These are phyloP conservation scores for Formica aserva DNA, from an alignment of 2,888 invertebrate genomes.

Conservation along the genomic window DNA sequence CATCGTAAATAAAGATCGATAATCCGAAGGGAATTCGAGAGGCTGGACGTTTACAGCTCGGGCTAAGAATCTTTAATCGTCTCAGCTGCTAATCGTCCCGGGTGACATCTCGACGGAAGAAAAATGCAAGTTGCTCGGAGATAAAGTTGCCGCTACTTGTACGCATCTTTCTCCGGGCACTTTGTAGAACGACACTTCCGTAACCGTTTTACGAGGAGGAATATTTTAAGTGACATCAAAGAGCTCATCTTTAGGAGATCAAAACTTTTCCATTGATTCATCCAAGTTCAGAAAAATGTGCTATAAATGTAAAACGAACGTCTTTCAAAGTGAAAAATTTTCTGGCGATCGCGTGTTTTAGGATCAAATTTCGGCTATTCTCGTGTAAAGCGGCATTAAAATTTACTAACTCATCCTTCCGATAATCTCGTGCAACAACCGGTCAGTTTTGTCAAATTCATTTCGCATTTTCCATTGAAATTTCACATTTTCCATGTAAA, in stretches of 20 bases:
- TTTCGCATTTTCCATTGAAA: conserved; percentile 21
- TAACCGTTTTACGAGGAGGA: conserved; percentile 47
- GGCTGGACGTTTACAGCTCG: conserved; percentile 3
- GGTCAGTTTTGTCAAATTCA: neutral
- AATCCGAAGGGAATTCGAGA: conserved; percentile 19
- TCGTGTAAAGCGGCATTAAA: neutral
- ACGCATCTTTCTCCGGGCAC: conserved; percentile 27
- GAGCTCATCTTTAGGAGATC: neutral
- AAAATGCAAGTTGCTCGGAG: conserved; percentile 36
- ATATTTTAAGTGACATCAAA: conserved; percentile 54
- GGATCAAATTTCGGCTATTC: neutral
- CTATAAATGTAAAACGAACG: conserved; percentile 37
- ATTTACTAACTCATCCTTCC: neutral
- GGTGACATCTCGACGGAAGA: conserved; percentile 35
- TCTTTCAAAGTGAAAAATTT: conserved; percentile 13
- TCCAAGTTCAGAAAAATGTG: conserved; percentile 24
- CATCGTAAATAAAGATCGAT: conserved; percentile 36
- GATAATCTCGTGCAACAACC: neutral
- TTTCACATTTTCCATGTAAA: conserved; percentile 10
- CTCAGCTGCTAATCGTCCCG: conserved; percentile 19
- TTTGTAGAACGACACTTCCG: conserved; percentile 47
- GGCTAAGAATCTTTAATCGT: conserved; percentile 33
- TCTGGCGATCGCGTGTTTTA: neutral
- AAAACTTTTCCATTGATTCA: conserved; percentile 40
- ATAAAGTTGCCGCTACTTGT: conserved; percentile 51